Percentiles rank a stretch among this genome's conserved stretches.
These are phyloP conservation scores for Lucilia sericata DNA, from an alignment of 1,140 invertebrate species.

Conservation along the genomic window DNA sequence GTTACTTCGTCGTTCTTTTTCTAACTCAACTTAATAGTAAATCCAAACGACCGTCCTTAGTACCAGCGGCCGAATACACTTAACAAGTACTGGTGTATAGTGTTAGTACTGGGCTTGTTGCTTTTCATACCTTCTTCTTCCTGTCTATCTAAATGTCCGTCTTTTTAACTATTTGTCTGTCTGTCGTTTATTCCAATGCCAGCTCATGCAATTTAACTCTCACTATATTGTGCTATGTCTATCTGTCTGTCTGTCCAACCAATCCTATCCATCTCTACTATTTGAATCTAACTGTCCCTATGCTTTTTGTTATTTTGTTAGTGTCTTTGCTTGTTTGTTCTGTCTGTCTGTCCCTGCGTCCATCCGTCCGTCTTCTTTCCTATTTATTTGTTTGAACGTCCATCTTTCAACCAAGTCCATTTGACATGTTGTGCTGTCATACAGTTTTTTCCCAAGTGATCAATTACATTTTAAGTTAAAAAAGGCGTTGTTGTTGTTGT, in stretches of 20 bases:
- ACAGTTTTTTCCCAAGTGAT: conserved; percentile 42
- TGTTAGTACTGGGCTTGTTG: not conserved
- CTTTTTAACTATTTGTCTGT: not conserved
- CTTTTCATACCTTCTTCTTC: not conserved
- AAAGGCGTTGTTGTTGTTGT: conserved; percentile 35
- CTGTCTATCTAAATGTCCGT: not conserved
- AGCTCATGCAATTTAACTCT: not conserved
- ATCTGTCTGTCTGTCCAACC: not conserved
- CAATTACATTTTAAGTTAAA: conserved; percentile 39
- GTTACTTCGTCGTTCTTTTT: not conserved
- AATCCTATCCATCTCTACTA: not conserved
- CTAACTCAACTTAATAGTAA: not conserved
- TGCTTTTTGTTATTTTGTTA: not conserved
- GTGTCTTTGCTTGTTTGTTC: conserved; percentile 30
- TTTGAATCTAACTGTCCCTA: conserved; percentile 52
- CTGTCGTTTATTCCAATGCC: not conserved
- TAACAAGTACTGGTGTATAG: not conserved
- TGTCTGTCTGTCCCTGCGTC: not conserved
- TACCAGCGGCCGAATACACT: not conserved
- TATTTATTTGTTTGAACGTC: conserved; percentile 51
- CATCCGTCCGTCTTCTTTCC: conserved; percentile 40
- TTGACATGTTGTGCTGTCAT: conserved; percentile 42
- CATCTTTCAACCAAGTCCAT: conserved; percentile 39
- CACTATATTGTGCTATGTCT: not conserved
- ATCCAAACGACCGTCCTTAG: not conserved